Evolutionary conservation across 2,113 vertebrate species (phyloP).

Genomic region (Cricetomys ansorgei): DNA sequence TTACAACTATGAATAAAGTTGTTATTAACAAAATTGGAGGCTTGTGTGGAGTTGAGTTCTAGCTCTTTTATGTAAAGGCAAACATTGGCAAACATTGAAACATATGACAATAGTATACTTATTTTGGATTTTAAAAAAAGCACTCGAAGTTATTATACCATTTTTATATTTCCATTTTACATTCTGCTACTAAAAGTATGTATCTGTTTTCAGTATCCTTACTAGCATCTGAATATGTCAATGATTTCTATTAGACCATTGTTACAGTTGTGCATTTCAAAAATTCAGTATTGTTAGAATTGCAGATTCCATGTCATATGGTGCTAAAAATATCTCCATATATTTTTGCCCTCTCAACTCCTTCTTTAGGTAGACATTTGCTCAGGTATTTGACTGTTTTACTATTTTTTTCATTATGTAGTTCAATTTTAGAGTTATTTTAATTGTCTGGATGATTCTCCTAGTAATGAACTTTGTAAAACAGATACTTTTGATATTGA

Average conservation of each 20-base stretch:
- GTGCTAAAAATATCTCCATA: neutral
- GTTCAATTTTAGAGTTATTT: neutral
- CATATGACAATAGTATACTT: neutral
- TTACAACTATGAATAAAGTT: neutral
- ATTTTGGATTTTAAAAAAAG: neutral
- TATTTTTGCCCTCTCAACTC: neutral
- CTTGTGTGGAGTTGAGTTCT: neutral
- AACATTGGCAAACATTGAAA: neutral
- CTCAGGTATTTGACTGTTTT: neutral
- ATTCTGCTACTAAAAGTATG: neutral
- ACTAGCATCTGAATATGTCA: neutral
- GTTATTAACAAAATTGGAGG: neutral
- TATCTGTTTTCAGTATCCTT: neutral
- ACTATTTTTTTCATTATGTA: neutral
- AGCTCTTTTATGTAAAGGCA: neutral
- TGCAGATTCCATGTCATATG: neutral
- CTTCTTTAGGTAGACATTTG: neutral
- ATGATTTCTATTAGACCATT: neutral
- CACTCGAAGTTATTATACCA: neutral
- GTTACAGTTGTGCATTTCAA: accelerated
- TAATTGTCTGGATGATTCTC: neutral
- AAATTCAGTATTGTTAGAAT: neutral
- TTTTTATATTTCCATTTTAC: neutral
- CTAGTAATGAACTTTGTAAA: neutral
- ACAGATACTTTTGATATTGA: neutral